Base-by-base conservation (phyloP, 2,888 invertebrate species). In the Bellardia pandia region DNA sequence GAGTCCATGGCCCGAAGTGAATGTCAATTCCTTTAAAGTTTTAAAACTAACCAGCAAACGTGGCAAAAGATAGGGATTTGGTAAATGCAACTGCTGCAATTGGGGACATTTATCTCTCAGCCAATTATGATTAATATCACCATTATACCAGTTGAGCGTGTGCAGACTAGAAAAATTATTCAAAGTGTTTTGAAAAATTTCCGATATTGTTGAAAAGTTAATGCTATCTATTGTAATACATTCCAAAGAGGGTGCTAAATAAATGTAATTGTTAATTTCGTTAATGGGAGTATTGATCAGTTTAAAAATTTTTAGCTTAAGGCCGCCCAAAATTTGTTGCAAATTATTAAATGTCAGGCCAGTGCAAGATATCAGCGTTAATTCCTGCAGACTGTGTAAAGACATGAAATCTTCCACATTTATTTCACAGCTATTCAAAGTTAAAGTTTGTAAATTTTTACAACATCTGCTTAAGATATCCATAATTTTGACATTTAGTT, bases 131-230 rank as follows among this genome's bases (percentile, higher is more conserved):
- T 77, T 68, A 6, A 84, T 77, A 48, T 74, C 76, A 30, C 84
- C 80, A 16, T 77, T 80, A 11, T 40, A 13, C 86, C 86, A 86
- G 1, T 74, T 53, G 0, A 86, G 48, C 0, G 76, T 56, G 0
- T 30, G 42, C 5, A 86, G 13, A 13, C 62, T 16, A 6, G 58
- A n/a, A 48, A 86, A 86, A 48, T 48, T 53, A 56, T 84, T 86
- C 4, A 86, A 62, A 14, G 83, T 72, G n/a, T 66, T 80, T 62
- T 86, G 76, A 60, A 86, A 86, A 23, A 84, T 84, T 74, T 80
- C 76, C 6, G 86, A 86, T 23, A 86, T 68, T 16, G 60, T 62
- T 9, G n/a, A 48, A 48, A 16, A 76, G 5, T 58, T 48, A n/a
- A 68, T 14, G 7, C 72, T 68, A n/a, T 86, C 84, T 11, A 86